phyloP scores from a whole-genome alignment of 2,888 invertebrate genomes.

The Hydropsyche betteni region DNA sequence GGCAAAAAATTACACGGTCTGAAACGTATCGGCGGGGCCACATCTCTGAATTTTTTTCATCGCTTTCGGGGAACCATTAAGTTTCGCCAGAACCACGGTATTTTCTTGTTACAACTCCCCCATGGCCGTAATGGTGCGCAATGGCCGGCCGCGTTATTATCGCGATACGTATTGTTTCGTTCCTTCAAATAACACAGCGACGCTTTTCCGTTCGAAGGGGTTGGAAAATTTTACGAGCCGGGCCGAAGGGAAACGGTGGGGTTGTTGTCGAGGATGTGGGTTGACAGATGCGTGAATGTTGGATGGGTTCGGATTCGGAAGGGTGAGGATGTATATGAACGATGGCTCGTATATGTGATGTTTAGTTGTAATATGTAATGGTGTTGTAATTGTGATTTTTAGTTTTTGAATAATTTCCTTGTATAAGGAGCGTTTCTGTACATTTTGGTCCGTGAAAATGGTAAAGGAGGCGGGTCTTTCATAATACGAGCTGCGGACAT shows the following conservation, averaged over 20 bases:
- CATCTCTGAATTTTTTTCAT: background rate
- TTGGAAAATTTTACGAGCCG: constrained; percentile 10
- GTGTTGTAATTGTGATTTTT: no score
- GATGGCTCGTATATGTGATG: no score
- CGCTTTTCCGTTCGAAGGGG: no score
- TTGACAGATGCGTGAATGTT: constrained; percentile 28
- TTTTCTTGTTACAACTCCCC: constrained; percentile 44
- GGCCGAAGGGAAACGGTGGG: constrained; percentile 6
- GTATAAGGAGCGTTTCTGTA: no score
- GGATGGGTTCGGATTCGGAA: no score
- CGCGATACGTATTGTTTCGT: constrained; percentile 28
- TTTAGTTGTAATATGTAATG: no score
- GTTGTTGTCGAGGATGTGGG: constrained; percentile 27
- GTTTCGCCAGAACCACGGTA: constrained; percentile 43
- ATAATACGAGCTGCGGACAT: constrained; percentile 15
- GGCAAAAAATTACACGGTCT: constrained; percentile 27
- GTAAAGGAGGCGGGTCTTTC: background rate
- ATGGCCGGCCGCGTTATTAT: constrained; percentile 16
- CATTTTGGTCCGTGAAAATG: no score
- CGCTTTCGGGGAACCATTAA: constrained; percentile 14
- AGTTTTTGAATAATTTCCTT: no score
- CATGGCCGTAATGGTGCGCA: background rate
- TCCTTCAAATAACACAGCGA: constrained; percentile 14
- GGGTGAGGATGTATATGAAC: no score
- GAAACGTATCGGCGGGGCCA: constrained; percentile 21